phyloP scores from a whole-genome alignment of 2,113 vertebrate species.

The Tympanuchus pallidicinctus region DNA sequence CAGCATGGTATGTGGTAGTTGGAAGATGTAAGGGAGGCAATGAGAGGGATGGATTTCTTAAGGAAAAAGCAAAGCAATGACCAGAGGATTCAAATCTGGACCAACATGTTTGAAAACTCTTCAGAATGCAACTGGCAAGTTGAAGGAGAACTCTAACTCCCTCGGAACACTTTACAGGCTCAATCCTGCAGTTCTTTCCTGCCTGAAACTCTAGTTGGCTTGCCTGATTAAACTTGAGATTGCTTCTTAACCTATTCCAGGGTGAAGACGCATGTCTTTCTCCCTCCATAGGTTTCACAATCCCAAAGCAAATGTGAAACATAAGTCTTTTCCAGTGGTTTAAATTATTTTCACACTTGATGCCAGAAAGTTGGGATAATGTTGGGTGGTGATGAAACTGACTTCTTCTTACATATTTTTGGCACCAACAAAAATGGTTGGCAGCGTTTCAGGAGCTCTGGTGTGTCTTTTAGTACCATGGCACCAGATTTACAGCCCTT shows the following conservation, averaged over 20 bases:
- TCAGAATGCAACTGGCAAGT: not conserved
- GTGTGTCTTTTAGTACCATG: slow-evolving; percentile 56
- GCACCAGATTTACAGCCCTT: slow-evolving; percentile 47
- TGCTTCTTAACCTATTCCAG: slow-evolving; percentile 37
- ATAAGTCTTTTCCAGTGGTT: slow-evolving; percentile 43
- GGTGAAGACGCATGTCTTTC: slow-evolving; percentile 17
- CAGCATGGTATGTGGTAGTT: not conserved
- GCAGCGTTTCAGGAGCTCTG: slow-evolving; percentile 31
- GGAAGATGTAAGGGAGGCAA: not conserved
- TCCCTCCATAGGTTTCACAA: slow-evolving; percentile 5
- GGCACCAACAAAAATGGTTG: slow-evolving; percentile 1
- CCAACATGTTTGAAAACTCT: not conserved
- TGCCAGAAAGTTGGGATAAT: slow-evolving; percentile 47
- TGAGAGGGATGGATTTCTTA: not conserved
- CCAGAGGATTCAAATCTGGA: not conserved
- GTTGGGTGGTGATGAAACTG: slow-evolving; percentile 53
- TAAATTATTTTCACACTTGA: slow-evolving; percentile 44
- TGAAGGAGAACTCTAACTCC: not conserved
- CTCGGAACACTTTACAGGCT: not conserved
- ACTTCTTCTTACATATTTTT: slow-evolving; percentile 44
- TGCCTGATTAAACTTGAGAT: slow-evolving; percentile 38
- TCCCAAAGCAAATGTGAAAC: slow-evolving; percentile 41
- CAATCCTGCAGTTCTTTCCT: not conserved
- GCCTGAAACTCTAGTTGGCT: slow-evolving; percentile 4
- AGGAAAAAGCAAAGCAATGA: not conserved